Percentiles rank a stretch among this genome's conserved stretches.
Evolutionary conservation across 2,113 vertebrate genomes (phyloP).

Genomic region (Malurus melanocephalus): DNA sequence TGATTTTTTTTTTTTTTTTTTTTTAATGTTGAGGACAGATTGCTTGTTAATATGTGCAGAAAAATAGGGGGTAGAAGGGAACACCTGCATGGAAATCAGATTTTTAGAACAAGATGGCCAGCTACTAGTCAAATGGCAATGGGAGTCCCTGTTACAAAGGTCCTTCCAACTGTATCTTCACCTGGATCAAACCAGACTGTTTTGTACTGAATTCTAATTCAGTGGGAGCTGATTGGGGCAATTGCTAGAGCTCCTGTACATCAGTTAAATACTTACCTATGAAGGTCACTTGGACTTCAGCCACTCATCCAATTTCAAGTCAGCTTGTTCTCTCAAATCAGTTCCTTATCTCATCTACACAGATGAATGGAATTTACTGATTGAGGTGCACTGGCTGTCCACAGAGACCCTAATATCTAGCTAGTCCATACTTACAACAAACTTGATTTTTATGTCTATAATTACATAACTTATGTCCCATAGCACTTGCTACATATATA

Average conservation of each 20-base stretch:
- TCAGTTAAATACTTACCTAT: not conserved
- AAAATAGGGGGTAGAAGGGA: rapidly evolving
- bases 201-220: not conserved
- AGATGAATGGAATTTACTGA: not conserved
- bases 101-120: not conserved
- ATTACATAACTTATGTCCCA: rapidly evolving
- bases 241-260: not conserved
- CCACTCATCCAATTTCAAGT: not conserved
- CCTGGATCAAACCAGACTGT: not conserved
- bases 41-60: not conserved
- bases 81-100: not conserved
- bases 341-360: not conserved
- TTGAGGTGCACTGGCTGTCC: not conserved
- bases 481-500: not conserved
- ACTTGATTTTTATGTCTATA: not conserved
- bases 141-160: not conserved
- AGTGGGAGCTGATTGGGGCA: not conserved
- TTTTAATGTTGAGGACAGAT: not conserved
- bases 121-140: not conserved
- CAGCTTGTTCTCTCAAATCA: not conserved
- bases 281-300: not conserved
- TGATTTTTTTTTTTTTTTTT: not conserved
- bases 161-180: not conserved
- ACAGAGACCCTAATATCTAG: not conserved
- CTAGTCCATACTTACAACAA: not conserved